Conservation (phyloP, 2,888 invertebrate species). For the Acleris laterana region DNA sequence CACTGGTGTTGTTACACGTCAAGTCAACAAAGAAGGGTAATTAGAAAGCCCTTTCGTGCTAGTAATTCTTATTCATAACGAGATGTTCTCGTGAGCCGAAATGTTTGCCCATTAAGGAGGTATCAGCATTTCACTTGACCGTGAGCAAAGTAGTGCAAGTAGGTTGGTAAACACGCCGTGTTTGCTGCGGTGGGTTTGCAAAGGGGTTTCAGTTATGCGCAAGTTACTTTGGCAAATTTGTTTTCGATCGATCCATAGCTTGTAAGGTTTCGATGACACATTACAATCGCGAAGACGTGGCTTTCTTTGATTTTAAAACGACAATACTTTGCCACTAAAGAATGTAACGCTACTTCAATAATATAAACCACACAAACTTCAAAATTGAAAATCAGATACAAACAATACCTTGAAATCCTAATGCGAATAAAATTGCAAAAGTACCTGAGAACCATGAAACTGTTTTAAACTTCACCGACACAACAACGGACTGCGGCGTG, state of each 20-base stretch:
- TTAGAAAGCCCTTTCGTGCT: constrained; percentile 63
- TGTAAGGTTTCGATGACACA: constrained; percentile 6
- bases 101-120: constrained; percentile 48
- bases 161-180: constrained; percentile 26
- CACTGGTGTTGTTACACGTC: constrained; percentile 35
- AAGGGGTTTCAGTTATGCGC: neutral
- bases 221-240: neutral
- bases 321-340: too few relatives aligned
- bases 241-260: constrained; percentile 1
- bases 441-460: constrained; percentile 12
- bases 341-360: neutral
- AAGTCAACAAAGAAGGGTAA: constrained; percentile 50
- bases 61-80: constrained; percentile 51
- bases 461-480: constrained; percentile 13
- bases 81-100: constrained; percentile 58
- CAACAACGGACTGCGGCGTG: constrained; percentile 41
- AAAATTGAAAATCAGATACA: neutral
- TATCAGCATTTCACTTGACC: constrained; percentile 35
- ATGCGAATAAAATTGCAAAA: constrained; percentile 32
- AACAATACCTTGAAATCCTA: constrained; percentile 3
- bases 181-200: constrained; percentile 12
- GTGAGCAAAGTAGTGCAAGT: constrained; percentile 33
- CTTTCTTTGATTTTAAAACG: too few relatives aligned
- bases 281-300: constrained; percentile 1
- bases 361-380: too few relatives aligned